Evolutionary conservation across 2,888 invertebrate genomes (phyloP), one percentile per base, ranked within the genome.

Genomic region (Dione juno): DNA sequence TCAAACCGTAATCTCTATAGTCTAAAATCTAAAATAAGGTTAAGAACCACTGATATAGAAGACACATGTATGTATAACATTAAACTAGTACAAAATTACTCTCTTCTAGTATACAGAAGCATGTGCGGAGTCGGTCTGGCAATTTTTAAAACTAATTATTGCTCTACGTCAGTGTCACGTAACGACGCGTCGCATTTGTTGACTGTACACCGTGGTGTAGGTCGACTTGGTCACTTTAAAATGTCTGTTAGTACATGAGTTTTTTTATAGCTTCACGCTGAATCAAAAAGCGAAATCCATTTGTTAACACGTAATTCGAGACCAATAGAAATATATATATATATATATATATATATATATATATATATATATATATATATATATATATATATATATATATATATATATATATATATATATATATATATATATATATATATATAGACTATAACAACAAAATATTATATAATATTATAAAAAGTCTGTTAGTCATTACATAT

Each of bases 71-170:
- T 2, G 3, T 28, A 28, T 14, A 35, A 35, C 9, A 43, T 13
- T 43, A 21, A 10, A 43, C 21, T 21, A 19, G 0, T 43, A 59
- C 13, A 43, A 59, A 59, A 59, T 43, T 13, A 41, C 13, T 19
- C 13, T 9, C 13, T 43, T 59, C 6, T 13, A 19, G 40, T 21
- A 9, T 57, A 57, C 16, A 57, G 37, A 40, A 57, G 8, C 54
- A 59, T 10, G 43, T 19, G 63, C 64, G 80, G 80, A 28, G 61
- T 61, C 45, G 11, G 43, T 61, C 61, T 41, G 79, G 86, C 87
- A 86, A 90, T 90, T 89, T 90, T 89, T 88, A 88, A 87, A 82
- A 85, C 83, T 89, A 89, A 90, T 89, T 88, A 88, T 85, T 82
- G 72, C 82, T 76, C 83, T 89, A 74, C 80, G 80, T 89, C 89